These are phyloP conservation scores for Andrena bicolor DNA, from an alignment of 2,888 invertebrate genomes.

Conservation along the genomic window DNA sequence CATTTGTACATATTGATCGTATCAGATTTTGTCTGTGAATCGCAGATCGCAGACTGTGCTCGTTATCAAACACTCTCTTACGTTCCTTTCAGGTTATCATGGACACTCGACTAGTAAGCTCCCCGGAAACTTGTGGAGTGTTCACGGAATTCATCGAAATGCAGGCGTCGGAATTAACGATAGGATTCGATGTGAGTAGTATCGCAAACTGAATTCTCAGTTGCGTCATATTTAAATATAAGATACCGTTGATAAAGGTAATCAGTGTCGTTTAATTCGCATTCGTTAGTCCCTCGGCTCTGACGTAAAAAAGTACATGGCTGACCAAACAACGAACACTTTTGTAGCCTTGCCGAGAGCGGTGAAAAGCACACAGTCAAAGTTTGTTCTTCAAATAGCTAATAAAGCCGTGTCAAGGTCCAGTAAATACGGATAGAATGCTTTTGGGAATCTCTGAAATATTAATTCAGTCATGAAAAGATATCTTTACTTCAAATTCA, in stretches of 20 bases:
- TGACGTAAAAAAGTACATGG: conserved; percentile 23
- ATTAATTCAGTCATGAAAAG: background rate
- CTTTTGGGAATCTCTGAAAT: conserved; percentile 19
- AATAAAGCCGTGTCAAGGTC: conserved; percentile 38
- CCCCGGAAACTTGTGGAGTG: background rate
- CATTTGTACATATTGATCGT: conserved; percentile 22
- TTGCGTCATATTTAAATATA: conserved; percentile 13
- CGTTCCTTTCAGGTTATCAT: conserved; percentile 47
- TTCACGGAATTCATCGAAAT: conserved; percentile 3
- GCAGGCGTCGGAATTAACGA: background rate
- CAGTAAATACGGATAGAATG: conserved; percentile 13
- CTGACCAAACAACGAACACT: conserved; percentile 32
- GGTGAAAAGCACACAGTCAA: conserved; percentile 43
- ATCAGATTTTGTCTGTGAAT: conserved; percentile 26
- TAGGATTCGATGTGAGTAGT: conserved; percentile 56
- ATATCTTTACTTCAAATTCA: background rate
- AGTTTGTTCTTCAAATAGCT: conserved; percentile 58
- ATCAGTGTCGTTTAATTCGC: conserved; percentile 9
- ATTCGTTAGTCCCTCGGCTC: background rate
- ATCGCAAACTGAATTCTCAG: background rate
- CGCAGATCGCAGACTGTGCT: background rate
- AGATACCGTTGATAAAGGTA: conserved; percentile 17
- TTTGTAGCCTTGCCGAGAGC: conserved; percentile 18
- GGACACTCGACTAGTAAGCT: background rate
- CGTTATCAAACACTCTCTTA: conserved; percentile 15